Evolutionary conservation across 2,113 vertebrate species (phyloP).

Genomic region (Circaetus gallicus): DNA sequence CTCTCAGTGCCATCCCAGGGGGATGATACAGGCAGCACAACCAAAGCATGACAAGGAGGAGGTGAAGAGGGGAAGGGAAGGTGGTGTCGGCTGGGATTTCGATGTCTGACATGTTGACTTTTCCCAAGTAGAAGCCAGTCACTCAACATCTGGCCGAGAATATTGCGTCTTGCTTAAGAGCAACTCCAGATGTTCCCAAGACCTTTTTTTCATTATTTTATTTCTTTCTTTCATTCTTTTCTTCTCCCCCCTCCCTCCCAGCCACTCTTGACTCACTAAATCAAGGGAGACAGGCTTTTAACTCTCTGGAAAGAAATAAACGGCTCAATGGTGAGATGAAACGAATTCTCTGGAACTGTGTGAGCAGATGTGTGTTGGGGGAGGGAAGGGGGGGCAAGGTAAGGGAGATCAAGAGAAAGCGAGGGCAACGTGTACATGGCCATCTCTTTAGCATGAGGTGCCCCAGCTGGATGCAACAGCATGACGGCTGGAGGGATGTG

Average conservation of each 20-base stretch:
- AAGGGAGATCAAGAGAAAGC: background rate
- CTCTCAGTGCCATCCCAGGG: background rate
- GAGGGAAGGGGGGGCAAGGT: background rate
- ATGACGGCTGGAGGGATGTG: background rate
- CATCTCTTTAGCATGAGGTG: background rate
- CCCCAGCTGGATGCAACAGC: background rate
- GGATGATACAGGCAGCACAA: background rate
- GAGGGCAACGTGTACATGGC: background rate
- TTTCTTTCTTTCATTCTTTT: conserved; percentile 54
- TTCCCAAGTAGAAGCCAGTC: conserved; percentile 50
- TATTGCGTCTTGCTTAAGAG: conserved; percentile 46
- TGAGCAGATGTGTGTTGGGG: conserved; percentile 53
- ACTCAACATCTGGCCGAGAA: conserved; percentile 55
- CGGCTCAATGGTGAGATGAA: conserved; percentile 36
- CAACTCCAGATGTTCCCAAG: conserved; percentile 63
- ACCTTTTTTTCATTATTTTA: conserved; percentile 57
- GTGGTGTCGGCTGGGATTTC: background rate
- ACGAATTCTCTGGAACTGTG: conserved; percentile 36
- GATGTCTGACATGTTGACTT: background rate
- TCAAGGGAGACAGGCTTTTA: conserved; percentile 68
- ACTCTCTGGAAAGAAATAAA: conserved; percentile 50
- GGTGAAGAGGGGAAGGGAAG: background rate
- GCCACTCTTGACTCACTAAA: conserved; percentile 55
- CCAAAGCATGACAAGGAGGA: background rate
- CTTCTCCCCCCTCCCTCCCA: background rate